Percentiles rank a stretch among this genome's conserved stretches.
Conservation (phyloP, 2,797 vertebrate genomes). For the Decapterus maruadsi region DNA sequence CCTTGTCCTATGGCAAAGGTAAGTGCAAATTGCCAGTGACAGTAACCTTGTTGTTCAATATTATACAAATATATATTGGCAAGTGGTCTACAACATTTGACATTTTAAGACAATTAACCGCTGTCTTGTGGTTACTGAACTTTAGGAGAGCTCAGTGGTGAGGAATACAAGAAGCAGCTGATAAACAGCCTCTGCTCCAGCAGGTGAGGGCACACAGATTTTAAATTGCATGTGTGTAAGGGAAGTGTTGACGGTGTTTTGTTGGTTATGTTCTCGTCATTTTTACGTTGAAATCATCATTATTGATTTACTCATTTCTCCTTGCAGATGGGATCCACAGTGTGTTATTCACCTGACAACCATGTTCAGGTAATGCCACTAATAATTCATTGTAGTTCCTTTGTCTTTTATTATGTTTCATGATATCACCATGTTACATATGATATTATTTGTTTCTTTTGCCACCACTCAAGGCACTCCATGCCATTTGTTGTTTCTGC, state of each 20-base stretch:
- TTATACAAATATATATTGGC: neutral
- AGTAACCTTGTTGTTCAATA: neutral
- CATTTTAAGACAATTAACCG: neutral
- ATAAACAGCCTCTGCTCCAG: slow-evolving; percentile 95
- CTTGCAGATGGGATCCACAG: slow-evolving; percentile 91
- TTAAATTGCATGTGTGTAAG: neutral
- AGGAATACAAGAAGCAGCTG: slow-evolving; percentile 96
- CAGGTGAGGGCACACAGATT: slow-evolving; percentile 82
- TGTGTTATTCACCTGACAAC: slow-evolving; percentile 93
- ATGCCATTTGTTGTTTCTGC: neutral
- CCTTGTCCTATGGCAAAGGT: slow-evolving; percentile 92
- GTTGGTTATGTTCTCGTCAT: neutral
- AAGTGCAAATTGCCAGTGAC: neutral
- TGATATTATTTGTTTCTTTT: neutral
- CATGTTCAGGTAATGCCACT: slow-evolving; percentile 93
- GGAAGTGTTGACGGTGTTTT: neutral
- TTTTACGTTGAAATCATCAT: neutral
- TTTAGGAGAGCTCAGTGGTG: slow-evolving; percentile 93
- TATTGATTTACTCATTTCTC: slow-evolving; percentile 15
- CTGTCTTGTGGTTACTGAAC: slow-evolving; percentile 24
- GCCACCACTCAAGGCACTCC: neutral
- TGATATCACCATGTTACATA: neutral
- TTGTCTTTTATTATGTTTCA: neutral
- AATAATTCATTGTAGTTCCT: neutral
- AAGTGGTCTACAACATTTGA: neutral